Percentiles rank a stretch among this genome's conserved stretches.
Evolutionary conservation across 2,113 vertebrate genomes (phyloP).

Genomic region (Oceanodroma tethys): DNA sequence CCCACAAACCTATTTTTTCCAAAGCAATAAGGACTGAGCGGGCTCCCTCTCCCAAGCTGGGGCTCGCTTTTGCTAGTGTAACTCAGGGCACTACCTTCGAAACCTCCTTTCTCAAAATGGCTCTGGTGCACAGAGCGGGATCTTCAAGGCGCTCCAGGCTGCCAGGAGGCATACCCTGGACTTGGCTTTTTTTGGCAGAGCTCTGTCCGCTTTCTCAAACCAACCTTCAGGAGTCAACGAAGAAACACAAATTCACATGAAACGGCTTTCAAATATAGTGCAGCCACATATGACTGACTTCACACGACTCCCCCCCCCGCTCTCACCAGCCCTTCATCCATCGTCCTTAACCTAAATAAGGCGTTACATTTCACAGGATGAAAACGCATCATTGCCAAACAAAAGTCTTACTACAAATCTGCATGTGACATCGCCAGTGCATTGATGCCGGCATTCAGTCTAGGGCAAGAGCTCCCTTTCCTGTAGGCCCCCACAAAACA

Average conservation of each 20-base stretch:
- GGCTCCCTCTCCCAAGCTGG: neutral
- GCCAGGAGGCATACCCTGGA: neutral
- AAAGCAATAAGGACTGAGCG: neutral
- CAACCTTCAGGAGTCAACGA: rapidly evolving
- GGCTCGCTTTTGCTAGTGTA: rapidly evolving
- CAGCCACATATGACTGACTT: neutral
- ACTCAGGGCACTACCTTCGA: neutral
- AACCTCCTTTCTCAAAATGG: neutral
- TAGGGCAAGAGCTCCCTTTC: neutral
- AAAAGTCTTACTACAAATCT: neutral
- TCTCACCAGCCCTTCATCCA: neutral
- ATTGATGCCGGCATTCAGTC: rapidly evolving
- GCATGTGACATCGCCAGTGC: neutral
- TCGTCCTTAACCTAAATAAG: neutral
- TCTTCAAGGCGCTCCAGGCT: neutral
- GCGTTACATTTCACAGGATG: neutral
- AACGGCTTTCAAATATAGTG: rapidly evolving
- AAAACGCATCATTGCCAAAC: neutral
- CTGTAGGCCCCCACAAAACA: neutral
- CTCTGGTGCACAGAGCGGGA: neutral
- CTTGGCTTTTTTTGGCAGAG: neutral
- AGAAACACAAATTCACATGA: neutral
- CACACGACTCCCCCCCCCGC: neutral
- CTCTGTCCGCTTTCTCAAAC: neutral
- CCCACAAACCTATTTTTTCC: neutral